Evolutionary conservation across 2,797 vertebrate genomes (phyloP).

Genomic region (Sebastolobus altivelis): DNA sequence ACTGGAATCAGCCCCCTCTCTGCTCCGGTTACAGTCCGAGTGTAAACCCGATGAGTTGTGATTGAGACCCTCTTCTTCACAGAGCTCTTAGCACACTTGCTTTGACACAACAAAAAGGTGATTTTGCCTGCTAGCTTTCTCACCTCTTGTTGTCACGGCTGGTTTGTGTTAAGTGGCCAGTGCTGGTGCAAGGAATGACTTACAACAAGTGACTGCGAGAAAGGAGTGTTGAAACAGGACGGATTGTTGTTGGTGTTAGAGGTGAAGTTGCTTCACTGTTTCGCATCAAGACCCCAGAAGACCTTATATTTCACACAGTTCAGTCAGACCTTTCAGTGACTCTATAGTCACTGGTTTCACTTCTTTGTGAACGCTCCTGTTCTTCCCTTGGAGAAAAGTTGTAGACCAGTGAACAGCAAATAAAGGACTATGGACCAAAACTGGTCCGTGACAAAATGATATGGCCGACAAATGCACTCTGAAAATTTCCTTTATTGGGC

Average conservation of each 20-base stretch:
- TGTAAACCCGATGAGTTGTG: conserved; percentile 62
- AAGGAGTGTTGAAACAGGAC: conserved; percentile 39
- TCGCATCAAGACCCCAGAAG: conserved; percentile 2
- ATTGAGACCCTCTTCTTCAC: conserved; percentile 66
- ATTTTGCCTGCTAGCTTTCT: conserved; percentile 70
- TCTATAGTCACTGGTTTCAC: conserved; percentile 1
- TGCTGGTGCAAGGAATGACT: conserved; percentile 29
- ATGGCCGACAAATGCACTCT: background rate
- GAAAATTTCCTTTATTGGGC: background rate
- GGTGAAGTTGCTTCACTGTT: conserved; percentile 36
- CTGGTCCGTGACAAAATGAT: background rate
- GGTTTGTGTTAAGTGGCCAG: conserved; percentile 63
- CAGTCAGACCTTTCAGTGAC: conserved; percentile 9
- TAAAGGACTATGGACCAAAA: background rate
- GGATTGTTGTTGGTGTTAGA: conserved; percentile 39
- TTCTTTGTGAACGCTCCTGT: conserved; percentile 2
- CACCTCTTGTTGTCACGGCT: conserved; percentile 60
- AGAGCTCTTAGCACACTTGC: conserved; percentile 47
- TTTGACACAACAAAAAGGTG: conserved; percentile 72
- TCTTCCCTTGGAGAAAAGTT: background rate
- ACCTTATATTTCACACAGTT: background rate
- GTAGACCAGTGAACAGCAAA: background rate
- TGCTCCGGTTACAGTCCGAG: conserved; percentile 25
- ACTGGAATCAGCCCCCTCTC: conserved; percentile 18
- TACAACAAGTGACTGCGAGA: conserved; percentile 43